Conservation (phyloP, 1,140 invertebrate genomes). For the Ctenoplectra terminalis region DNA sequence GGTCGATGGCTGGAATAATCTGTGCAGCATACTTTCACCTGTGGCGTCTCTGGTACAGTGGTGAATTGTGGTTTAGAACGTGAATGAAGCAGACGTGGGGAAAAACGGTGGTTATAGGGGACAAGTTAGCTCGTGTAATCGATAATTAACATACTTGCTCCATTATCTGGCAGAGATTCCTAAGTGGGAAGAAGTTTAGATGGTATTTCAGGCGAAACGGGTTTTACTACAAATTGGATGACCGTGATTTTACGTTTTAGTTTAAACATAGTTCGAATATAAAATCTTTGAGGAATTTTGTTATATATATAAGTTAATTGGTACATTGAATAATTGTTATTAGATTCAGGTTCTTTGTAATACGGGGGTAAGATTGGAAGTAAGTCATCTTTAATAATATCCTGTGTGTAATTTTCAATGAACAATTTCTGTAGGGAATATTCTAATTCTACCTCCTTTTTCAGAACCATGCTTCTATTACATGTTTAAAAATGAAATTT, state of each 20-base stretch:
- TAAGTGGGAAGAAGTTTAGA: neutral
- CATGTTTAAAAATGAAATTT: too few relatives aligned
- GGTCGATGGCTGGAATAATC: neutral
- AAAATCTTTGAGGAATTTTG: neutral
- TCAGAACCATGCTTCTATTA: too few relatives aligned
- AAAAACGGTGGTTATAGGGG: neutral
- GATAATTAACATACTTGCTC: neutral
- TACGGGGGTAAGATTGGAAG: neutral
- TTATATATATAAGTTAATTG: neutral
- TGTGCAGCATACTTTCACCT: conserved; percentile 21
- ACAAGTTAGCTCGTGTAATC: neutral
- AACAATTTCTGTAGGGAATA: too few relatives aligned
- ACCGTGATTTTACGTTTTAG: neutral
- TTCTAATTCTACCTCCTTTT: too few relatives aligned
- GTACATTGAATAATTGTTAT: neutral
- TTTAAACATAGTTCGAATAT: neutral
- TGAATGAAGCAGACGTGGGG: neutral
- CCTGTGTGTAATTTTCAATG: neutral
- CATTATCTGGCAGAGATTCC: neutral
- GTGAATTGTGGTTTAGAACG: neutral
- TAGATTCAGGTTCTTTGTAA: neutral
- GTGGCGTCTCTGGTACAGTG: neutral
- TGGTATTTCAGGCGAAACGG: neutral
- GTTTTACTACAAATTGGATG: neutral
- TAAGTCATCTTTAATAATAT: neutral